Evolutionary conservation across 2,113 vertebrate genomes (phyloP), one percentile per base, ranked within the genome.

Genomic region (Eleginops maclovinus): DNA sequence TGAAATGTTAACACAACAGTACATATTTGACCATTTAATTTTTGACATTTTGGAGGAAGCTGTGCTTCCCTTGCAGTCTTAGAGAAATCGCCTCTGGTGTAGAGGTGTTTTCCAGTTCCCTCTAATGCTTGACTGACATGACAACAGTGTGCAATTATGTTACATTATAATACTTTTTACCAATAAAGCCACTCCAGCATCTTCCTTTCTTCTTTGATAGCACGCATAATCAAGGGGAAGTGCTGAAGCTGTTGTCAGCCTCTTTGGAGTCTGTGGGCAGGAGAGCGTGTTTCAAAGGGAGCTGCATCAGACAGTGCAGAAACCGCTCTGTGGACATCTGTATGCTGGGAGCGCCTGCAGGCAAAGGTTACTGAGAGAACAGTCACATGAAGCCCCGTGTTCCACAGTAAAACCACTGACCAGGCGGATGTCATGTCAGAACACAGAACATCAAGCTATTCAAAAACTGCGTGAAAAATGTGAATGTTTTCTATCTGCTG

Each of bases 301-400:
- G 63, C 36, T n/a, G 49, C 60, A 78, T 78, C 77, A 64, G 60
- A 62, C 46, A 50, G 49, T 21, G 73, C 46, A 17, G 65, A 68
- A 62, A 28, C 11, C 8, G 62, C 31, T 72, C 43, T 49, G 22
- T 43, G 41, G 69, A 77, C 40, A 66, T 76, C 26, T 75, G 36
- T 76, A 80, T 74, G 47, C 83, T 65, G 72, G 11, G 58, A 82
- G 43, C 9, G 50, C 86, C 63, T 76, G 74, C 1, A 46, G 55
- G 24, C 61, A 60, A 61, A 75, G 21, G 24, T 83, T 62, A 66
- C 3, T 16, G 49, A 68, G 63, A 61, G 50, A 79, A 63, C 19
- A 51, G 64, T 19, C 10, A 47, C 61, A 58, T 21, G 7, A 71
- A 60, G 28, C 19, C 53, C 13, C 28, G 60, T 64, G 46, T 66